phyloP scores from a whole-genome alignment of 2,888 invertebrate genomes.

The Rhagophthalmus giganteus region DNA sequence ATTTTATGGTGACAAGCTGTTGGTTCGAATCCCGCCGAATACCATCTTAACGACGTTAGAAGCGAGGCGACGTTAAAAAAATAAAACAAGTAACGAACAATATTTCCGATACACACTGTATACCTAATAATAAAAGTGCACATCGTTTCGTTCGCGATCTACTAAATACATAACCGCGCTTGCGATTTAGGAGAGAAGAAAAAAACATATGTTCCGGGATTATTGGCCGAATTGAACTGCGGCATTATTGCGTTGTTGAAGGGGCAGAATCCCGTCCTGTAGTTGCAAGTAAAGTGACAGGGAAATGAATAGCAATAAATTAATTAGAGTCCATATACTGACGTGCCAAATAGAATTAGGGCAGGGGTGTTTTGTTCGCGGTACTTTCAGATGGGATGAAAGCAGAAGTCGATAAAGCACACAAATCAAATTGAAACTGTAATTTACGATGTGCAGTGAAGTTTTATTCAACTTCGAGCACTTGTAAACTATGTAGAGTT shows the following conservation, averaged over 20 bases:
- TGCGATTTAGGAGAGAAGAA: not conserved
- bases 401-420: slow-evolving; percentile 30
- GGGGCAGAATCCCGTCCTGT: slow-evolving; percentile 10
- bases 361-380: slow-evolving; percentile 36
- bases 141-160: no score
- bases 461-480: slow-evolving; percentile 14
- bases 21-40: no score
- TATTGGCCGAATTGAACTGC: slow-evolving; percentile 17
- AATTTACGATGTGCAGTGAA: slow-evolving; percentile 23
- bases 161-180: no score
- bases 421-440: slow-evolving; percentile 32
- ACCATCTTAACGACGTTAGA: no score
- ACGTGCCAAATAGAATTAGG: slow-evolving; percentile 43
- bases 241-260: slow-evolving; percentile 11
- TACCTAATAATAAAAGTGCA: no score
- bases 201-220: slow-evolving; percentile 12
- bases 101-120: no score
- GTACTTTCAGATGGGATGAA: slow-evolving; percentile 29
- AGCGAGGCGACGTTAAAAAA: no score
- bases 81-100: no score
- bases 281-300: slow-evolving; percentile 30
- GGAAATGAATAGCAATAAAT: slow-evolving; percentile 52
- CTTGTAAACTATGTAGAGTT: not conserved
- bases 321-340: slow-evolving; percentile 49
- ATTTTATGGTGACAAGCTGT: no score